Evolutionary conservation across 2,797 vertebrate genomes (phyloP).

Genomic region (Cacajao melanocephalus): DNA sequence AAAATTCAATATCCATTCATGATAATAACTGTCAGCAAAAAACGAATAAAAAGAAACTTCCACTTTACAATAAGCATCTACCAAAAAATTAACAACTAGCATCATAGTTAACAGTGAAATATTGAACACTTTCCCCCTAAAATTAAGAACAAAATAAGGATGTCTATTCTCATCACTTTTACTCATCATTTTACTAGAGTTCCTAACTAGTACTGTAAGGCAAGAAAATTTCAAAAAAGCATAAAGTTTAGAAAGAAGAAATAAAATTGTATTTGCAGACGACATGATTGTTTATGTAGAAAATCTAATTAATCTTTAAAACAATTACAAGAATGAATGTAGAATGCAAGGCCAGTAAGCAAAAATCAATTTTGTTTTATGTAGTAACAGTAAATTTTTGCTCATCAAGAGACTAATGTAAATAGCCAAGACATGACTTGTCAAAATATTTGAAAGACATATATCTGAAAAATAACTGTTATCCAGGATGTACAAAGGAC

Average conservation of each 20-base stretch:
- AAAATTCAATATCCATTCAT: neutral
- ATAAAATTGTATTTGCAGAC: neutral
- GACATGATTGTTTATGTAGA: neutral
- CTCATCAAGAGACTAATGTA: neutral
- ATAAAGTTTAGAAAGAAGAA: neutral
- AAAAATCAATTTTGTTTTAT: neutral
- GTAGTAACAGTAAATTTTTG: neutral
- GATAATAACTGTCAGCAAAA: neutral
- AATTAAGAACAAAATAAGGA: neutral
- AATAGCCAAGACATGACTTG: neutral
- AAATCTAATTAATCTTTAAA: neutral
- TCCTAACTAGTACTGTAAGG: neutral
- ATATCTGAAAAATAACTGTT: neutral
- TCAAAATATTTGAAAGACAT: neutral
- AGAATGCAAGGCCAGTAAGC: neutral
- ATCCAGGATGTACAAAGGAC: neutral
- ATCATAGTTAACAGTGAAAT: neutral
- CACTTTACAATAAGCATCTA: neutral
- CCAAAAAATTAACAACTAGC: neutral
- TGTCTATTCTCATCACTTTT: fast-evolving
- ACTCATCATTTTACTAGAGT: neutral
- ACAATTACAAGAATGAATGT: neutral
- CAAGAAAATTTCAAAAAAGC: neutral
- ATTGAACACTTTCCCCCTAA: neutral
- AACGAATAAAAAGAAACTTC: neutral